A percentile compares a stretch with the other conserved stretches of the same genome.
These are phyloP conservation scores for Bellardia pandia DNA, from an alignment of 2,888 invertebrate genomes.

Conservation along the genomic window DNA sequence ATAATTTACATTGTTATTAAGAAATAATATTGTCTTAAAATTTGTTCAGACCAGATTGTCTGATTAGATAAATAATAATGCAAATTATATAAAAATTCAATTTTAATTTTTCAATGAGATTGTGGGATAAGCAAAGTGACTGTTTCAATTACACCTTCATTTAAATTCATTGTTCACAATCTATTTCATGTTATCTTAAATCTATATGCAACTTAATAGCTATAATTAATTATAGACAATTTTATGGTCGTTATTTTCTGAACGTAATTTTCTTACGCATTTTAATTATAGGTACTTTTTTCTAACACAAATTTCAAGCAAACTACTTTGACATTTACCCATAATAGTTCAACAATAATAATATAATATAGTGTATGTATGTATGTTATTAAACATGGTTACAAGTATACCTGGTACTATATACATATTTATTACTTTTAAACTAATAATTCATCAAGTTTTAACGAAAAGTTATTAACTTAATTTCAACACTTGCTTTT, in stretches of 20 bases:
- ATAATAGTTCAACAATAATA: slow-evolving; percentile 40
- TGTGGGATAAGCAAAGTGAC: slow-evolving; percentile 4
- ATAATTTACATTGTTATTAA: too few species aligned
- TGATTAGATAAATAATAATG: too few species aligned
- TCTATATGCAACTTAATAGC: neutral
- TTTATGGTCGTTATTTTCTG: slow-evolving; percentile 18
- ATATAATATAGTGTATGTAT: slow-evolving; percentile 21
- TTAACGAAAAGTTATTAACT: slow-evolving; percentile 58
- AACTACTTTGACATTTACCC: slow-evolving; percentile 33
- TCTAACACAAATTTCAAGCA: neutral
- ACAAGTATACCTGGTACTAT: too few species aligned
- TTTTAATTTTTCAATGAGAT: neutral
- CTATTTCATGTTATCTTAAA: neutral
- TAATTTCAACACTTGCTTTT: slow-evolving; percentile 65
- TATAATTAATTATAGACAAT: slow-evolving; percentile 26
- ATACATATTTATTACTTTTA: too few species aligned
- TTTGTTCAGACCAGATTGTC: too few species aligned
- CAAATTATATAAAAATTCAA: neutral
- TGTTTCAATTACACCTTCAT: neutral
- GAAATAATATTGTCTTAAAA: too few species aligned
- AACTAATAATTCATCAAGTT: slow-evolving; percentile 55
- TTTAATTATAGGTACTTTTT: slow-evolving; percentile 8
- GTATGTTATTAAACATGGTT: slow-evolving; percentile 14
- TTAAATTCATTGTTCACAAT: slow-evolving; percentile 4
- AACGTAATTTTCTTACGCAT: slow-evolving; percentile 42